phyloP scores from a whole-genome alignment of 2,888 invertebrate genomes.

The Agelastica alni region DNA sequence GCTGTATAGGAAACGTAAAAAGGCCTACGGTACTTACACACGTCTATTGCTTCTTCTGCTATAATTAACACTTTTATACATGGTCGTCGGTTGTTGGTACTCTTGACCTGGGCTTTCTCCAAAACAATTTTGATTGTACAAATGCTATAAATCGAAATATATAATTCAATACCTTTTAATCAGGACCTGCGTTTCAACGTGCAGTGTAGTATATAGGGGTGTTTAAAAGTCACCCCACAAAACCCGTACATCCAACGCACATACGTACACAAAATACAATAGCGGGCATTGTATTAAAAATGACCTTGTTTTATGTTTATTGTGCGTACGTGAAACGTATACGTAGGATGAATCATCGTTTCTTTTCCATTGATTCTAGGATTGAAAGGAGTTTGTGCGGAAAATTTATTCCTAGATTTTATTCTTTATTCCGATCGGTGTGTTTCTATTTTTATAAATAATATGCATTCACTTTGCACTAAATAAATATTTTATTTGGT shows the following conservation, averaged over 20 bases:
- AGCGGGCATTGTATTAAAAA: conserved; percentile 38
- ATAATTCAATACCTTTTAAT: no score
- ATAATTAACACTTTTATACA: no score
- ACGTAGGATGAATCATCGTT: conserved; percentile 42
- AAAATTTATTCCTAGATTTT: conserved; percentile 27
- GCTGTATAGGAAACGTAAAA: no score
- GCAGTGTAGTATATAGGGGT: conserved; percentile 27
- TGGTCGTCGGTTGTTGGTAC: no score
- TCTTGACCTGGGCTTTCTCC: no score
- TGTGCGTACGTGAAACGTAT: conserved; percentile 29
- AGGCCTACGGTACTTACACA: no score
- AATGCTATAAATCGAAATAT: no score
- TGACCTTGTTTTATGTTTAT: conserved; percentile 47
- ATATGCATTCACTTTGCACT: no score
- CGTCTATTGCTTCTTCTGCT: no score
- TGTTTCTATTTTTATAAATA: not conserved
- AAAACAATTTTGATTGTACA: no score
- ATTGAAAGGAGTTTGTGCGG: conserved; percentile 17
- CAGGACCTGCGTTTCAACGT: not conserved
- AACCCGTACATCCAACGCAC: conserved; percentile 17
- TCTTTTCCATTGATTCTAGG: conserved; percentile 33
- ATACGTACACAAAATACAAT: conserved; percentile 25
- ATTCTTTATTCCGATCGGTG: conserved; percentile 34
- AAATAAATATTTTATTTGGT: no score
- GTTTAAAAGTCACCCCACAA: conserved; percentile 37